phyloP scores from a whole-genome alignment of 2,888 invertebrate species.

The Ernsta delagoae region DNA sequence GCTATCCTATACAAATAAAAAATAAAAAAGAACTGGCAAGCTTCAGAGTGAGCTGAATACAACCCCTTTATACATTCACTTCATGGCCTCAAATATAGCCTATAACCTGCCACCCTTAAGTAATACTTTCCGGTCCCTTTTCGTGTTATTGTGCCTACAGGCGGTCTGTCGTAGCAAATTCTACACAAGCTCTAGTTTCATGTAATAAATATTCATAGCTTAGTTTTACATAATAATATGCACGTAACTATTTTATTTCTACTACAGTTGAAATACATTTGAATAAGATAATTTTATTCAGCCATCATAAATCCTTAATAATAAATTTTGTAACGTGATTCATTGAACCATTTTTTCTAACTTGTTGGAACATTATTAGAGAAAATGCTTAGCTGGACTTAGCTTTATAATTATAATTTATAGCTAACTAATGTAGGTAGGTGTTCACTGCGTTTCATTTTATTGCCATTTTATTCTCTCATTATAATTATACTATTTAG shows the following conservation, averaged over 20 bases:
- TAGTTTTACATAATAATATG: constrained; percentile 6
- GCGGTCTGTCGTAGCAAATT: neutral
- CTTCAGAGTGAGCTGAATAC: constrained; percentile 32
- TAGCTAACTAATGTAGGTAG: too few species aligned
- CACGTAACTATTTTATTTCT: too few species aligned
- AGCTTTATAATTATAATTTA: too few species aligned
- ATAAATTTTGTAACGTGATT: too few species aligned
- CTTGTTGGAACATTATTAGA: too few species aligned
- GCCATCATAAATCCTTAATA: neutral
- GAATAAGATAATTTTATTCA: neutral
- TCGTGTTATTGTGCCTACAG: neutral
- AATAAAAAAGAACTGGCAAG: constrained; percentile 38
- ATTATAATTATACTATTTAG: too few species aligned
- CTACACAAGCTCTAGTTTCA: constrained; percentile 13
- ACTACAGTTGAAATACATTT: too few species aligned
- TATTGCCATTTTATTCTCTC: too few species aligned
- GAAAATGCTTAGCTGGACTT: too few species aligned
- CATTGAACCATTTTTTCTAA: too few species aligned
- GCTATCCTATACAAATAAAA: constrained; percentile 25
- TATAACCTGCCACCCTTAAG: constrained; percentile 21
- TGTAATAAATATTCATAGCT: constrained; percentile 17
- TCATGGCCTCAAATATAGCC: constrained; percentile 21
- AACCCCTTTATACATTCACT: constrained; percentile 28
- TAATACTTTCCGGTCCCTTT: constrained; percentile 21
- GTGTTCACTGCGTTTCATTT: too few species aligned